These are phyloP conservation scores for Hapalemur alaotrensis DNA, from an alignment of 2,797 vertebrate species.

Conservation along the genomic window DNA sequence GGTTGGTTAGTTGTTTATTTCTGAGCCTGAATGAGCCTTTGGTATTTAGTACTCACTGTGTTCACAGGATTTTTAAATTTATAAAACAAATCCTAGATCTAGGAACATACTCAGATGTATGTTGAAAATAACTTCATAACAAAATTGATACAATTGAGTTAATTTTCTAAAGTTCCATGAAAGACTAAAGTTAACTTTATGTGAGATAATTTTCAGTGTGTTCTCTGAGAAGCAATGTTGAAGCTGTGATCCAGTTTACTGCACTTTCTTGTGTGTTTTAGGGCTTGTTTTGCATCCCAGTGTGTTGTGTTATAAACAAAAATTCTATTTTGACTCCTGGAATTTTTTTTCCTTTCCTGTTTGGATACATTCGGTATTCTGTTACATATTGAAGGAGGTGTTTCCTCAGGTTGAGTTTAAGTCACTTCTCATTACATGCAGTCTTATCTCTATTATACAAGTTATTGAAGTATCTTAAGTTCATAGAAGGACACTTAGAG, in stretches of 20 bases:
- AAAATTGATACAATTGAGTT: not conserved
- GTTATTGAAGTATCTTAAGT: not conserved
- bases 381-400: not conserved
- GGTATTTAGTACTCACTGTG: not conserved
- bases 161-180: not conserved
- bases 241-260: not conserved
- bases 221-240: not conserved
- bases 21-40: not conserved
- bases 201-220: constrained; percentile 2
- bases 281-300: not conserved
- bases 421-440: not conserved
- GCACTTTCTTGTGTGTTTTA: not conserved
- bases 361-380: not conserved
- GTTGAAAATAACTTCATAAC: constrained; percentile 39
- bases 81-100: not conserved
- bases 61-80: constrained; percentile 15
- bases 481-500: not conserved
- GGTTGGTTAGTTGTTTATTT: constrained; percentile 6
- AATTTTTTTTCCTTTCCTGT: not conserved
- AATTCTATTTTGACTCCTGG: not conserved
- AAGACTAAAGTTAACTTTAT: not conserved
- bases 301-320: constrained; percentile 17
- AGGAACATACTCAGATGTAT: not conserved
- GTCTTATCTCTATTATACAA: not conserved
- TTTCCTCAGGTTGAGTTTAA: constrained; percentile 8